Percentiles rank a stretch among this genome's conserved stretches.
Conservation (phyloP, 1,140 invertebrate species). For the Eubasilissa regina region DNA sequence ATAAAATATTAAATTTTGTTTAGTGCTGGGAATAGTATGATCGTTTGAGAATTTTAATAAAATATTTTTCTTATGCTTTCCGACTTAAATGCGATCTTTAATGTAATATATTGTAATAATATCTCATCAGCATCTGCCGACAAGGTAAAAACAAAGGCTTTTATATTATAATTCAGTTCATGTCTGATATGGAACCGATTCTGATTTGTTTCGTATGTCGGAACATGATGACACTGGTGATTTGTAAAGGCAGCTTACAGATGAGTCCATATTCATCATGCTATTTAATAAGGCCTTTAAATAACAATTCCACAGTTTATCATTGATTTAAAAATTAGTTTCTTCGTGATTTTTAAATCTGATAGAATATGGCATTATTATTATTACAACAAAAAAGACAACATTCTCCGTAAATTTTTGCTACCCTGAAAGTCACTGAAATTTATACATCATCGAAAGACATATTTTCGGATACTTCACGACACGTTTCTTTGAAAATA, state of each 20-base stretch:
- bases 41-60: background rate
- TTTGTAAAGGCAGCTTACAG: slow-evolving; percentile 9
- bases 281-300: too few relatives aligned
- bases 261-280: too few relatives aligned
- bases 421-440: too few relatives aligned
- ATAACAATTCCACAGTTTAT: background rate
- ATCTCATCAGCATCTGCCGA: background rate
- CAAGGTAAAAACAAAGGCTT: slow-evolving; percentile 5
- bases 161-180: slow-evolving; percentile 17
- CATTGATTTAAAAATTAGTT: background rate
- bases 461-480: too few relatives aligned
- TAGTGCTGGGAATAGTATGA: background rate
- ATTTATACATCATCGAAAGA: too few relatives aligned
- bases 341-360: background rate
- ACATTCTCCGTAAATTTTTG: too few relatives aligned
- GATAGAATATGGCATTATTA: background rate
- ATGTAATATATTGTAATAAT: too few relatives aligned
- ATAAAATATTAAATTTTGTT: background rate
- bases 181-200: slow-evolving; percentile 25
- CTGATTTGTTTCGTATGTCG: slow-evolving; percentile 21
- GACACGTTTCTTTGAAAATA: too few relatives aligned
- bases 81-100: background rate
- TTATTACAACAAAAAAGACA: background rate
- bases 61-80: background rate
- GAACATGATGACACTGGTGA: slow-evolving; percentile 30